Base-by-base conservation (phyloP, 1,140 invertebrate species). In the Hylyphantes graminicola region DNA sequence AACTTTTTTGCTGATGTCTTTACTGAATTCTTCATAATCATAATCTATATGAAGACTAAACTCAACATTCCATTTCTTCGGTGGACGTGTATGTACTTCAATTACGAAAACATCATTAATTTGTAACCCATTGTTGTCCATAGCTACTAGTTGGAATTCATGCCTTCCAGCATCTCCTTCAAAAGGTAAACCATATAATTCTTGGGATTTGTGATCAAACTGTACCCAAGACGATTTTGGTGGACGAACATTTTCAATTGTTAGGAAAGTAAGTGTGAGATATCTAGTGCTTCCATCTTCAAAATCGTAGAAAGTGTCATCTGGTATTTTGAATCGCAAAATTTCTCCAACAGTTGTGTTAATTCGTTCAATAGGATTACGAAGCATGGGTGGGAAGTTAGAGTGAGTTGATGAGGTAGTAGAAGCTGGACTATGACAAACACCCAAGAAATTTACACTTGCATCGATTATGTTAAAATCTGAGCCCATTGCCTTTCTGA, bases 271-370 rank as follows among this genome's bases (percentile, higher is more conserved):
- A 85, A 97, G 91, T 67, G 93, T 93, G 86, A 97, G 90, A 80
- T 93, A 92, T 54, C 92, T 90, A 0, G 94, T 93, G 80, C 93
- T 93, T 19, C 94, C 94, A 89, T 96, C 95, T 89, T 97, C 94
- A 0, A 93, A 93, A 91, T 98, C 97, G 88, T 94, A 96, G 91
- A 97, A 98, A 0, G 95, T 95, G 87, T 97, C 95, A 92, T 95
- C 87, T 8, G 88, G 92, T 73, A 98, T 95, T 89, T 93, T 93
- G 88, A 92, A 96, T 0, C 95, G 91, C 5, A 96, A 91, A 85
- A 96, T 90, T 88, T 94, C 92, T 61, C 95, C 95, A 65, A 93
- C 93, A 9, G 93, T 93, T 35, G 94, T 94, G 87, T 94, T 94
- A 48, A 97, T 91, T 53, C 93, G 92, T 91, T 97, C 95, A 57